These are phyloP conservation scores for Catostylus mosaicus DNA, from an alignment of 30 jellyfish, hydroid and myxozoan species.

Conservation along the genomic window DNA sequence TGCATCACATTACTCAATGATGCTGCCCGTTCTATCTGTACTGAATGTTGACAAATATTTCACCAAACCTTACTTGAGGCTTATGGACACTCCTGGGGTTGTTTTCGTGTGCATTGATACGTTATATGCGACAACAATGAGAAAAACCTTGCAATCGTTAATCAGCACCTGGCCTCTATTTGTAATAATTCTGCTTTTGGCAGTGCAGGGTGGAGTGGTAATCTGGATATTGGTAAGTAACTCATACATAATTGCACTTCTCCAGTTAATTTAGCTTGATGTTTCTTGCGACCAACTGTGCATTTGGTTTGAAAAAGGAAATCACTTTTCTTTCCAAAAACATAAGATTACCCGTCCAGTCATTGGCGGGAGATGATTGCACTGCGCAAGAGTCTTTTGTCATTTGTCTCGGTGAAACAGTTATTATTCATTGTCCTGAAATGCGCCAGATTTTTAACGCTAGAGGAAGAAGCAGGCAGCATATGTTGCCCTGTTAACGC, in stretches of 20 bases:
- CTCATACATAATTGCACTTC: not conserved
- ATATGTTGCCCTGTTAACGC: no score
- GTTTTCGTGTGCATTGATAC: constrained; percentile 12
- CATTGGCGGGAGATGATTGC: no score
- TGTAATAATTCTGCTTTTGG: constrained; percentile 17
- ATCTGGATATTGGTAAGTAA: constrained; percentile 54
- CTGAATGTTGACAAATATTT: not conserved
- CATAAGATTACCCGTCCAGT: no score
- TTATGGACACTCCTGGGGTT: constrained; percentile 41
- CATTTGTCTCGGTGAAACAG: no score
- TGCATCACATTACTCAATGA: not conserved
- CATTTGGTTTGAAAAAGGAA: no score
- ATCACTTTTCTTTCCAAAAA: no score
- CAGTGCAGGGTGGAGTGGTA: constrained; percentile 39
- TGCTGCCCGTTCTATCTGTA: constrained; percentile 32
- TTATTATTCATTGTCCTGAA: no score
- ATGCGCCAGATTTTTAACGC: no score
- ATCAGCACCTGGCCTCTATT: constrained; percentile 36
- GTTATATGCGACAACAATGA: constrained; percentile 3
- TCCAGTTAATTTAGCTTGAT: no score
- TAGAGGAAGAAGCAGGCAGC: no score
- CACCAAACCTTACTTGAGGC: constrained; percentile 1
- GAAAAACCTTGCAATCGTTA: not conserved
- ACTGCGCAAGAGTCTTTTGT: no score
- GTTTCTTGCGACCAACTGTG: no score